Base-by-base conservation (phyloP, 2,888 invertebrate species). In the Linnaemya vulpina region DNA sequence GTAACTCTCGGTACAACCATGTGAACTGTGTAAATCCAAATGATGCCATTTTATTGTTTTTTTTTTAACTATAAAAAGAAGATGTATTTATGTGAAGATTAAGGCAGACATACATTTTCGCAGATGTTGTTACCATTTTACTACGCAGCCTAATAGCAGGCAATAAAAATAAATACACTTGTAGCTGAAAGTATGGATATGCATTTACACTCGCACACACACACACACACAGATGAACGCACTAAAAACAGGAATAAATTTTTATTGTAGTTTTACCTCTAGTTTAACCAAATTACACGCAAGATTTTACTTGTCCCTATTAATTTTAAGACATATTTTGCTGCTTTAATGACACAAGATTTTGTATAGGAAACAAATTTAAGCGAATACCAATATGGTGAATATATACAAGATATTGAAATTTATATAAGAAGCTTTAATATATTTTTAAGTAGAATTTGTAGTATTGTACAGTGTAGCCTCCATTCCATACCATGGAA, bases 141-240 rank as follows among this genome's bases (percentile, higher is more conserved):
- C 30, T 65, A 65, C 63, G 51, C 17, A 40, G 80, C 43, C 79
- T 84, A 84, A 80, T 80, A 60, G 58, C 43, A 65, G 79, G 53
- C 67, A 79, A 80, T 84, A 80, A 75, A 84, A 67, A 9, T 80
- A 67, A 84, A 65, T 76, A 75, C 43, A 75, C 58, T 68, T 62
- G 30, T 63, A 68, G 49, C n/a, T 43, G 55, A 65, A 55, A 35
- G 49, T 55, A 11, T 20, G 7, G 30, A 5, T 30, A 30, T 17
- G 17, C 20, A 67, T 35, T 38, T 2, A 38, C 2, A 25, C 10
- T 0, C 25, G 15, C 11, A 25, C n/a, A 70, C 53, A 30, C 60
- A 15, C 38, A 60, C 20, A 17, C n/a, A n/a, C n/a, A n/a, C n/a
- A n/a, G n/a, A n/a, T n/a, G n/a, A n/a, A n/a, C n/a, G n/a, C n/a